Base-by-base conservation (phyloP, 64 coral and sea anemone species). In the Pocillopora verrucosa region DNA sequence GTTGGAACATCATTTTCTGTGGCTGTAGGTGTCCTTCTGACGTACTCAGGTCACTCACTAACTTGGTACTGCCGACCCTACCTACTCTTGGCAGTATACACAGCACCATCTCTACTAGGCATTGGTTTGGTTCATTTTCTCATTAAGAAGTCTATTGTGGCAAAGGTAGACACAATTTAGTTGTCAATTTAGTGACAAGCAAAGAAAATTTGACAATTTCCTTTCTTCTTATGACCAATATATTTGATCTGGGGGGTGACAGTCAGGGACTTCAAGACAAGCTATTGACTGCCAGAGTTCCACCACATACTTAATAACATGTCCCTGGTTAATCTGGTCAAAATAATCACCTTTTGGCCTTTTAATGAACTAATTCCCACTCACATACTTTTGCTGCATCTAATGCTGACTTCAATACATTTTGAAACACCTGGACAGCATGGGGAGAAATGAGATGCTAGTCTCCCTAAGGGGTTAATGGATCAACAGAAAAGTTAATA, bases 1-100 rank as follows among this genome's bases (percentile, higher is more conserved):
- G 88, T 87, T 78, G 94, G 87, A 41, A 76, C 95, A 26, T 35
- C 88, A 16, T 68, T 88, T 0, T 88, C 91, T 24, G 77, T 95
- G 19, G 36, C 78, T 41, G 45, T 99, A 26, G 89, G 88, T n/a
- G 4, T 92, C 11, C 17, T 99, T 77, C 79, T 99, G 13, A 95
- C 97, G 24, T 36, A 76, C 19, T 56, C 84, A 59, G 94, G 91
- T 34, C 91, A 88, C 11, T 91, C 94, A 3, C 74, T 99, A 4
- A 92, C 94, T 41, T 99, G 97, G 97, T 99, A 87, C 80, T 99
- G 97, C 79, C 89, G 86, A 34, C 88, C 97, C 45, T 93, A 99
- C 80, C 60, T 95, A 13, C 78, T 92, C 30, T 30, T 88, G 57
- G 74, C 76, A 13, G 83, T 99, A 9, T 99, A 95, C 75, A 91